Base-by-base conservation (phyloP, 2,113 vertebrate species). In the Corydoras sp. region DNA sequence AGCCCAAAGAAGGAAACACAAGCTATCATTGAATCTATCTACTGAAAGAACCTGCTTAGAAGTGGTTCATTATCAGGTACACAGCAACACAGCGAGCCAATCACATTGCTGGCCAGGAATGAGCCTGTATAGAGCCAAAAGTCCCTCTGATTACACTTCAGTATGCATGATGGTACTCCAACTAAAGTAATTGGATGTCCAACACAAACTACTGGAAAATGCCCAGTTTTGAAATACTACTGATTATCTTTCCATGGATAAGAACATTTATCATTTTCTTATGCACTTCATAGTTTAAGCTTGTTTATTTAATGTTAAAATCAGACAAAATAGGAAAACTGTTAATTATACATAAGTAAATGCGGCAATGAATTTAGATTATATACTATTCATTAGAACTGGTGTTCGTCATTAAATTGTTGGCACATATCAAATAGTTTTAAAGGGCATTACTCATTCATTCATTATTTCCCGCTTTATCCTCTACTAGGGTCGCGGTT, bases 31-130 rank as follows among this genome's bases (percentile, higher is more conserved):
- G 10, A 63, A 61, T 51, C n/a, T 65, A 55, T 80, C 83, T 81
- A 76, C 82, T 84, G 83, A 85, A 88, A 89, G 78, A 79, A 77
- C 67, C 74, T 74, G 80, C 86, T 88, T 86, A 88, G 78, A 86
- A 80, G 84, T 80, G 79, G 81, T 81, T 79, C 75, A 35, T 81
- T 84, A 83, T 85, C 82, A 82, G 82, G 82, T 86, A 80, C 80
- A 81, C 85, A 58, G 77, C 69, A 73, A 62, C 76, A 64, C 70
- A 81, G 69, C 62, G 79, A 80, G 77, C 82, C 81, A 85, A 83
- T 85, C 81, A 78, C 80, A 80, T 58, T 4, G 78, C 58, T 62
- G 55, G 66, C 76, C 76, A 81, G 83, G 76, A 70, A 58, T 80
- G 73, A 70, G 77, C 67, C 78, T 79, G 81, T 79, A 78, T 73